phyloP scores from a whole-genome alignment of 2,113 vertebrate genomes.

The Chaetodon auriga region DNA sequence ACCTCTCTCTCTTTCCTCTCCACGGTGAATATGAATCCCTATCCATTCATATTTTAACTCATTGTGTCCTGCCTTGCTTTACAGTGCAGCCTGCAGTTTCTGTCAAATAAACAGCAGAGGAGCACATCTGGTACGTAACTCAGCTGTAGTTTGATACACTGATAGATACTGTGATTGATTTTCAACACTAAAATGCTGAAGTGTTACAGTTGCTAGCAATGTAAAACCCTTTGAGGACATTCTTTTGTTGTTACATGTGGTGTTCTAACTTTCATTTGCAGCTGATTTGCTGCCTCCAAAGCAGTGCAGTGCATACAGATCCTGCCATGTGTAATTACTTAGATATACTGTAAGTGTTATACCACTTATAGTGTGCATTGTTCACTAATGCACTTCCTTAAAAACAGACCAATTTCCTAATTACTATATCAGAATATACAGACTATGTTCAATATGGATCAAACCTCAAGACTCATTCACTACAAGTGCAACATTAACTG shows the following conservation, averaged over 20 bases:
- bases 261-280: neutral
- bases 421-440: too few relatives aligned
- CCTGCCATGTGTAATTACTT: neutral
- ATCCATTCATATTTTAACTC: constrained; percentile 13
- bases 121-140: neutral
- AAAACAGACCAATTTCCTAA: neutral
- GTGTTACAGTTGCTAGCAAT: neutral
- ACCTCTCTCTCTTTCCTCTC: neutral
- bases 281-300: neutral
- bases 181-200: neutral
- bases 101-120: neutral
- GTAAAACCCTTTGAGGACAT: neutral
- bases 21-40: neutral
- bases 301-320: neutral
- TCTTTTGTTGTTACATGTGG: neutral
- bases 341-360: neutral
- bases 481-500: neutral
- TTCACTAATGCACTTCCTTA: neutral
- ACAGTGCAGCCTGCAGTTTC: neutral
- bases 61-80: neutral
- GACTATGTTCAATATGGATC: neutral
- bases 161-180: neutral
- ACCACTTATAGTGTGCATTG: neutral
- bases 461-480: neutral
- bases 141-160: neutral